Base-by-base conservation (phyloP, 2,888 invertebrate genomes). In the Artemia sinica region DNA sequence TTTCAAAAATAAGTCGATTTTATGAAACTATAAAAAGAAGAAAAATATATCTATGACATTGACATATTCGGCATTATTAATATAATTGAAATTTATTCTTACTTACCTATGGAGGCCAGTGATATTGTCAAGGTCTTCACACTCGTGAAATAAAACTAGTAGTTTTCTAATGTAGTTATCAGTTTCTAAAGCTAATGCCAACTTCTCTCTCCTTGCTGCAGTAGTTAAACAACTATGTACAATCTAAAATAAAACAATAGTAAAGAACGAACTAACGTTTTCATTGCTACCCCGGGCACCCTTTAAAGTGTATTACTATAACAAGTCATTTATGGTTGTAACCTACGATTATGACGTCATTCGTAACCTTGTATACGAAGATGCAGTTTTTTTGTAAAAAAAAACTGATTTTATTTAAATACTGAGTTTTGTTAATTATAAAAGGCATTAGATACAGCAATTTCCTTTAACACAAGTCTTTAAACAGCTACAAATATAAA, bases 101-200 rank as follows among this genome's bases (percentile, higher is more conserved):
- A 2, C 41, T 41, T 58, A 58, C 63, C 63, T 88, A 81, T 94
- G 95, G 72, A 99, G 83, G 67, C 94, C 93, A 77, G 93, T 91
- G 73, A 87, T 85, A 77, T 95, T 93, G 77, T 96, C 94, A 73
- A 94, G 83, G 79, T 97, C 96, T 80, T 99, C 98, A 77, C 95
- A 96, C 80, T 93, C 90, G 77, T 91, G 91, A 81, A 99, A 99
- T 72, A 97, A 81, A 78, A 91, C 91, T 69, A 97, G 82, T 73
- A 99, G 81, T 81, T 95, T 96, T 76, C 89, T 87, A 71, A 99
- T 92, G 78, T 96, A 98, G 76, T 90, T 88, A 77, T 96, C 95
- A 71, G 86, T 88, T 78, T 97, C 96, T 70, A 98, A 83, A 65
- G 92, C 91, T 75, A 88, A 84, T 9, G 97, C 90, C 73, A 98